Evolutionary conservation across 1,140 invertebrate genomes (phyloP).

Genomic region (Sitophilus oryzae): DNA sequence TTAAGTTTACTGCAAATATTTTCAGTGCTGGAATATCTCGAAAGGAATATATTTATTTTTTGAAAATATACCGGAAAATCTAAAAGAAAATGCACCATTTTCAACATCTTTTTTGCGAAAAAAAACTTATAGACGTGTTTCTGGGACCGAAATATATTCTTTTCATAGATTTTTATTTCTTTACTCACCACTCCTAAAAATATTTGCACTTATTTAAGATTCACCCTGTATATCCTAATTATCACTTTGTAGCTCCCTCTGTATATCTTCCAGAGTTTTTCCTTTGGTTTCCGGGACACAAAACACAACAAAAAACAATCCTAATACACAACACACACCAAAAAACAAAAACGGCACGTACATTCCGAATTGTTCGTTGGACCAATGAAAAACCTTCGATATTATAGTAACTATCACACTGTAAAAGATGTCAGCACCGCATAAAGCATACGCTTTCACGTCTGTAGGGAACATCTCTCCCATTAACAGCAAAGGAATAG

Average conservation of each 20-base stretch:
- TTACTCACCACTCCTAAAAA: too few relatives aligned
- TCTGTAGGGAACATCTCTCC: slow-evolving; percentile 69
- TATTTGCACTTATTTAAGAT: too few relatives aligned
- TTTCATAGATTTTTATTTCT: too few relatives aligned
- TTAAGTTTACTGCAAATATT: too few relatives aligned
- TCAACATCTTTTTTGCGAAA: too few relatives aligned
- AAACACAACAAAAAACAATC: slow-evolving; percentile 55
- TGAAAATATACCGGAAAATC: too few relatives aligned
- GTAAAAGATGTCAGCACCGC: slow-evolving; percentile 61
- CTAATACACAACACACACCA: slow-evolving; percentile 55
- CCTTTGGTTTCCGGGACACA: slow-evolving; percentile 78
- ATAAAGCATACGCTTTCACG: slow-evolving; percentile 62
- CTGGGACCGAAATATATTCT: too few relatives aligned
- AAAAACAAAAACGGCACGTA: slow-evolving; percentile 71
- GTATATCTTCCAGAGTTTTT: slow-evolving; percentile 57
- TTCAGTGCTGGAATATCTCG: too few relatives aligned
- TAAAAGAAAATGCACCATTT: too few relatives aligned
- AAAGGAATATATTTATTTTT: too few relatives aligned
- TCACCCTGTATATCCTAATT: too few relatives aligned
- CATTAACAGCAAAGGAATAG: slow-evolving; percentile 65
- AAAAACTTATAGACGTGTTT: too few relatives aligned
- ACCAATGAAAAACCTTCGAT: slow-evolving; percentile 62
- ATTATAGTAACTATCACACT: slow-evolving; percentile 67
- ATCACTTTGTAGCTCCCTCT: slow-evolving; percentile 29
- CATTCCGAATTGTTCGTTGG: slow-evolving; percentile 54